phyloP scores from a whole-genome alignment of 2,888 invertebrate species.

The Schizaphis graminum region DNA sequence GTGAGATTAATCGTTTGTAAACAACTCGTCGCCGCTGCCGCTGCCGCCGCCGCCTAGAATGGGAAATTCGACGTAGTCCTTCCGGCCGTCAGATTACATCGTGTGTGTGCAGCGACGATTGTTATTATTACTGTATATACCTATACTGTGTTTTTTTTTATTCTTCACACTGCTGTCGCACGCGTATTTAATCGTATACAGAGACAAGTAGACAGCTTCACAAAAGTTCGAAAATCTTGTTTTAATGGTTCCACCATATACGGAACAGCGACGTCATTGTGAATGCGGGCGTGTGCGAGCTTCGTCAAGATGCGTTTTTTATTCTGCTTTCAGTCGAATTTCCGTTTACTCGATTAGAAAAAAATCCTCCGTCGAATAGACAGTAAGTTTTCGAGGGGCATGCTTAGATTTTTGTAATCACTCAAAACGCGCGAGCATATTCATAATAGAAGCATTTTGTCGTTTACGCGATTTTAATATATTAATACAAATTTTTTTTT shows the following conservation, averaged over 20 bases:
- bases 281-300: background rate
- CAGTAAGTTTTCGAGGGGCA: background rate
- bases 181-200: background rate
- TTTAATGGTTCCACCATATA: background rate
- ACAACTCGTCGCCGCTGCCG: background rate
- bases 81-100: background rate
- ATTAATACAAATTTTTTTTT: background rate
- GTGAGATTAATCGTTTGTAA: constrained; percentile 31
- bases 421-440: background rate
- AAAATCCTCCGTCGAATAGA: background rate
- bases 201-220: background rate
- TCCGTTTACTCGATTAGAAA: background rate
- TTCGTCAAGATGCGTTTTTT: background rate
- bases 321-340: background rate
- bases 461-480: background rate
- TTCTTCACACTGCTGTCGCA: background rate
- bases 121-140: background rate
- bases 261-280: background rate
- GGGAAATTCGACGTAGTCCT: background rate
- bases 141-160: background rate
- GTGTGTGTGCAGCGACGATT: too few relatives aligned
- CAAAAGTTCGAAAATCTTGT: background rate
- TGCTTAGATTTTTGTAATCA: background rate
- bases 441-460: background rate
- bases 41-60: background rate